Base-by-base conservation (phyloP, 2,888 invertebrate genomes). In the Punctoribates punctum region DNA sequence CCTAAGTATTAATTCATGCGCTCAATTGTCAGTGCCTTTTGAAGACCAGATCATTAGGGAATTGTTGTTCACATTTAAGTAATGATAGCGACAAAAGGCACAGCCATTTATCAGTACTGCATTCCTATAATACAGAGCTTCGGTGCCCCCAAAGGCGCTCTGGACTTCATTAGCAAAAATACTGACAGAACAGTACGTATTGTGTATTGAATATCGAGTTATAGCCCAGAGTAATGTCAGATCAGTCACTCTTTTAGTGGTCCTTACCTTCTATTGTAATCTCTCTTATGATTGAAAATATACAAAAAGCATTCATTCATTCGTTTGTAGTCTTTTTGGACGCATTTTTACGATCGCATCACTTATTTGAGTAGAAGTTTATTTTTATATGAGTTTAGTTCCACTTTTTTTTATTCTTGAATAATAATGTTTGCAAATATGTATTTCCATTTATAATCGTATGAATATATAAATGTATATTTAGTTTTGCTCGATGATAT, bases 31-130 rank as follows among this genome's bases (percentile, higher is more conserved):
- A 27, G 27, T 29, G 29, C 29, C 17, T 48, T 6, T 27, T 62
- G 62, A 62, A 27, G 62, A 29, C 13, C 62, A 62, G 27, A 62
- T 62, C 62, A 62, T 62, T 62, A 62, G 20, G 15, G n/a, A 51
- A 51, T 51, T 51, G 51, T 51, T 51, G 17, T 51, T 51, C n/a
- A 51, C 15, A 27, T 27, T 29, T n/a, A 29, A 29, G 29, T 29
- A 15, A 62, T 29, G 5, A 29, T 27, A 13, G 29, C 29, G 62
- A 62, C 62, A 62, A 29, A 62, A 62, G n/a, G n/a, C n/a, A n/a
- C n/a, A n/a, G n/a, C n/a, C n/a, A n/a, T n/a, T n/a, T n/a, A n/a
- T n/a, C n/a, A n/a, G n/a, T n/a, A n/a, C n/a, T n/a, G n/a, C n/a
- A n/a, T n/a, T n/a, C n/a, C n/a, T n/a, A n/a, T n/a, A n/a, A n/a